Conservation (phyloP, 2,888 invertebrate species). For the Steinernema carpocapsae region DNA sequence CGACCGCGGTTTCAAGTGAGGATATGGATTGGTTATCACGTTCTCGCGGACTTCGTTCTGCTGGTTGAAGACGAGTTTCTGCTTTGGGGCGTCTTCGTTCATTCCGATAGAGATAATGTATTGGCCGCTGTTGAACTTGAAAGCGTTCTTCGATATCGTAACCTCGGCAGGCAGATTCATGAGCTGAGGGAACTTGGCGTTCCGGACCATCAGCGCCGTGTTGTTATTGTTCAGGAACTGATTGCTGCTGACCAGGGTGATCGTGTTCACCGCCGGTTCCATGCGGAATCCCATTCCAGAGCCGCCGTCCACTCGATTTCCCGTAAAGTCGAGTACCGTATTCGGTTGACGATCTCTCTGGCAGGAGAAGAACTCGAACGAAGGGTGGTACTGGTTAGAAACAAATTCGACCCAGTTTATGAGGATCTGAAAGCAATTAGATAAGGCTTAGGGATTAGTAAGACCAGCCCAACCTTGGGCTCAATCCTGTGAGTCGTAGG, state of each 20-base stretch:
- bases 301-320: conserved; percentile 46
- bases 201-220: conserved; percentile 63
- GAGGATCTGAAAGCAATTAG: conserved; percentile 47
- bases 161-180: conserved; percentile 69
- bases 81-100: conserved; percentile 72
- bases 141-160: conserved; percentile 84
- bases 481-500: conserved; percentile 46
- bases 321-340: conserved; percentile 39
- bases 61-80: conserved; percentile 63
- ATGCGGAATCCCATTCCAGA: conserved; percentile 62
- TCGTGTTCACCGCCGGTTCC: conserved; percentile 66
- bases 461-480: conserved; percentile 37
- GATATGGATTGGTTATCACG: conserved; percentile 83
- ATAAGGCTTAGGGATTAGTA: no score
- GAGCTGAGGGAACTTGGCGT: conserved; percentile 61
- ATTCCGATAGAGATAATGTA: conserved; percentile 66
- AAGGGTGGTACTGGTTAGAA: conserved; percentile 66
- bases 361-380: conserved; percentile 67
- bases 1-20: conserved; percentile 83
- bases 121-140: conserved; percentile 77
- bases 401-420: conserved; percentile 66
- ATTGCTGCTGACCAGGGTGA: conserved; percentile 59
- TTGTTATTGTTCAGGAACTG: conserved; percentile 66
- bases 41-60: conserved; percentile 76
- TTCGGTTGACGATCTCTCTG: conserved; percentile 42